These are phyloP conservation scores for Phyllotreta cruciferae DNA, from an alignment of 2,888 invertebrate genomes.

Conservation along the genomic window DNA sequence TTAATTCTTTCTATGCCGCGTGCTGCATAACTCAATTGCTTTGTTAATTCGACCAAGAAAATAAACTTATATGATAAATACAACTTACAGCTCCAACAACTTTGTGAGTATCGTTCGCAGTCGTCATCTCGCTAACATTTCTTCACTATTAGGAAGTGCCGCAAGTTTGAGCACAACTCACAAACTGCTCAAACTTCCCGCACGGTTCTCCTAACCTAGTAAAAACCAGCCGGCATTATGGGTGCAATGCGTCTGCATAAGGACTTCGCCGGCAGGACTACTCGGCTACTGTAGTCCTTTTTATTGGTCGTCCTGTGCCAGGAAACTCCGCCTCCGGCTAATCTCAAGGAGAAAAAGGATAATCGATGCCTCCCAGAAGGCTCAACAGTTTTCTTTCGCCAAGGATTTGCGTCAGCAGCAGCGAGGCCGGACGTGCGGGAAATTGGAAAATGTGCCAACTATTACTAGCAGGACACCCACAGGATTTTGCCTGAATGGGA, in stretches of 20 bases:
- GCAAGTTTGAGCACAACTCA: background rate
- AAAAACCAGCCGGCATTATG: slow-evolving; percentile 36
- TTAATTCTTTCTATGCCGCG: too few species aligned
- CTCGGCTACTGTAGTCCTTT: slow-evolving; percentile 32
- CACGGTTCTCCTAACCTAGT: slow-evolving; percentile 6
- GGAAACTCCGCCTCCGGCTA: slow-evolving; percentile 37
- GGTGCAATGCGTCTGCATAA: slow-evolving; percentile 53
- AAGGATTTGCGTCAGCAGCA: slow-evolving; percentile 14
- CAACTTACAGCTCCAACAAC: slow-evolving; percentile 7
- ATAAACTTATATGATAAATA: too few species aligned
- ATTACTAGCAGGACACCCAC: too few species aligned
- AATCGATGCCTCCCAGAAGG: slow-evolving; percentile 42
- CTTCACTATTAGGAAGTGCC: background rate
- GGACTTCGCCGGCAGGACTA: slow-evolving; percentile 41
- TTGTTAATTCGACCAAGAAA: too few species aligned
- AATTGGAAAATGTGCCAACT: too few species aligned
- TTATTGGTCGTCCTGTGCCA: slow-evolving; percentile 42
- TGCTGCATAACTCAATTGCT: too few species aligned
- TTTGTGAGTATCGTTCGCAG: slow-evolving; percentile 1
- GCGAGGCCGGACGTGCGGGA: too few species aligned
- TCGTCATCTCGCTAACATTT: slow-evolving; percentile 9
- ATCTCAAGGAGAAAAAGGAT: slow-evolving; percentile 40
- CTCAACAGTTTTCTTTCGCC: slow-evolving; percentile 24
- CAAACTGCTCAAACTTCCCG: background rate
- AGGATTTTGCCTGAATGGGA: too few species aligned